Conservation (phyloP, 2,113 vertebrate genomes). For the Gadus macrocephalus region DNA sequence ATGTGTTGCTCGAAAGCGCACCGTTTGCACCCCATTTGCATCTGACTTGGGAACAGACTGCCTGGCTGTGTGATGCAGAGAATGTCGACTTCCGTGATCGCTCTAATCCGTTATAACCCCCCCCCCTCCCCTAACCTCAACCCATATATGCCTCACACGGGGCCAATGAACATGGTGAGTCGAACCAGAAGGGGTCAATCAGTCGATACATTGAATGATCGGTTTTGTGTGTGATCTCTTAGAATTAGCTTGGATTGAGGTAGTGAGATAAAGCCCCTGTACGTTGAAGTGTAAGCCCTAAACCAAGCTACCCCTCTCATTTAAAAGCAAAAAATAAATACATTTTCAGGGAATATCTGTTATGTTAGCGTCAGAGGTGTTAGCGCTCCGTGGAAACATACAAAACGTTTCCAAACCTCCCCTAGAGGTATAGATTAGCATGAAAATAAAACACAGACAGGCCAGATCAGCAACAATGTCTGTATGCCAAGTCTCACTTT, state of each 20-base stretch:
- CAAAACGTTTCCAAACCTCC: neutral
- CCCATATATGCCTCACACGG: neutral
- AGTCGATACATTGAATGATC: constrained; percentile 28
- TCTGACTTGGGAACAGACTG: constrained; percentile 15
- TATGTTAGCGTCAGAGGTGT: constrained; percentile 11
- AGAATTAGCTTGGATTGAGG: constrained; percentile 47
- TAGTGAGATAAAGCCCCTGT: constrained; percentile 41
- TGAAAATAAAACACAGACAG: constrained; percentile 11
- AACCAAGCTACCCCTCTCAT: constrained; percentile 40
- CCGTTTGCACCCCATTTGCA: constrained; percentile 16
- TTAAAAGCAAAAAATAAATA: constrained; percentile 16
- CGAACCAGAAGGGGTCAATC: neutral
- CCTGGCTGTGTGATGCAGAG: neutral
- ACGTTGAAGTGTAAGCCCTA: constrained; percentile 37
- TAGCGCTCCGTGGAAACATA: neutral
- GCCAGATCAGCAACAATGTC: neutral
- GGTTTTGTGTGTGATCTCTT: constrained; percentile 49
- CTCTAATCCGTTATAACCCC: constrained; percentile 25
- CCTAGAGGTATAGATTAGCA: neutral
- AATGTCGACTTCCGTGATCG: constrained; percentile 12
- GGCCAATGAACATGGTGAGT: no score
- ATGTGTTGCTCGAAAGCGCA: constrained; percentile 12
- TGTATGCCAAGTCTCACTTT: constrained; percentile 1
- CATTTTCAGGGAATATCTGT: constrained; percentile 8
- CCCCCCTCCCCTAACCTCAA: neutral